phyloP scores from a whole-genome alignment of 2,888 invertebrate species.

The Trissolcus japonicus region DNA sequence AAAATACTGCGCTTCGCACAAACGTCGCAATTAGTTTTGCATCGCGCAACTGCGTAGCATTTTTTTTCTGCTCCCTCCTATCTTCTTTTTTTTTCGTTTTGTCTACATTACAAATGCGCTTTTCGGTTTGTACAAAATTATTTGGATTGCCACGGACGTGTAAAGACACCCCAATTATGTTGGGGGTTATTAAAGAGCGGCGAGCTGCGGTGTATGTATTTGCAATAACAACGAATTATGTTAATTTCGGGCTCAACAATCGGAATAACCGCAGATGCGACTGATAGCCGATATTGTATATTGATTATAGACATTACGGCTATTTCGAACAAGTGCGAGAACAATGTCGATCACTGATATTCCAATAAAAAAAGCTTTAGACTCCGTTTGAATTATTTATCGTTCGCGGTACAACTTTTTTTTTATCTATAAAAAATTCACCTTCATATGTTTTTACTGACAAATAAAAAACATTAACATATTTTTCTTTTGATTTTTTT shows the following conservation, averaged over 20 bases:
- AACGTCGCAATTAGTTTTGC: conserved; percentile 50
- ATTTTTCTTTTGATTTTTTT: too few relatives aligned
- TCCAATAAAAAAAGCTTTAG: background rate
- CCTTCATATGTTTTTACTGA: too few relatives aligned
- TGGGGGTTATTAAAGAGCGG: conserved; percentile 40
- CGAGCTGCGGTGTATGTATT: conserved; percentile 13
- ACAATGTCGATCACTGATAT: conserved; percentile 4
- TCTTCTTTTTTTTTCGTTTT: conserved; percentile 30
- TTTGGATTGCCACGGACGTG: conserved; percentile 46
- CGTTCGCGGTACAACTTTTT: background rate
- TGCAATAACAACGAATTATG: conserved; percentile 31
- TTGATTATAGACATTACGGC: conserved; percentile 9
- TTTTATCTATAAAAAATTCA: background rate
- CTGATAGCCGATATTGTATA: conserved; percentile 19
- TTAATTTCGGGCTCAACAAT: conserved; percentile 32
- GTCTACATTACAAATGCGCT: conserved; percentile 46
- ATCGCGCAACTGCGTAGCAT: too few relatives aligned
- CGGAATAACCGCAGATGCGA: conserved; percentile 23
- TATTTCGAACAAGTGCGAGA: conserved; percentile 13
- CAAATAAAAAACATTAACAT: too few relatives aligned
- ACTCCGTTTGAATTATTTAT: too few relatives aligned
- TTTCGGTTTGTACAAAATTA: conserved; percentile 41
- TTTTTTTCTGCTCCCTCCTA: background rate
- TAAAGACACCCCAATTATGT: conserved; percentile 22
- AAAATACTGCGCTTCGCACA: conserved; percentile 46